A percentile compares a stretch with the other conserved stretches of the same genome.
phyloP scores from a whole-genome alignment of 2,888 invertebrate genomes.

The Dryobota labecula region DNA sequence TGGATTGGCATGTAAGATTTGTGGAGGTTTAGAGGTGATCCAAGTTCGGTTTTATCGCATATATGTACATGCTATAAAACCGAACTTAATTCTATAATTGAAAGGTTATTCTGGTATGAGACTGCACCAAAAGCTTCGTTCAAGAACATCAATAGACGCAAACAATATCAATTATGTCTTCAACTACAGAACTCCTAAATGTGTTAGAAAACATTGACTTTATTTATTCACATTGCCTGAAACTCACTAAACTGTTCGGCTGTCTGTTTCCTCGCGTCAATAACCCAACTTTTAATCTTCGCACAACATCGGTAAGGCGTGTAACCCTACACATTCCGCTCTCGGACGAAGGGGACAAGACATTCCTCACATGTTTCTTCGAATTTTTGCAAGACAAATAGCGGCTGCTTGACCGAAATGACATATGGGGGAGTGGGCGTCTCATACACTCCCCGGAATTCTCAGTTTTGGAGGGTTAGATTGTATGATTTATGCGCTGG shows the following conservation, averaged over 20 bases:
- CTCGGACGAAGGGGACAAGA: slow-evolving; percentile 72
- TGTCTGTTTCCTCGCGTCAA: slow-evolving; percentile 51
- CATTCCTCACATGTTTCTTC: slow-evolving; percentile 84
- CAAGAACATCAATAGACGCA: not conserved
- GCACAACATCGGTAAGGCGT: slow-evolving; percentile 62
- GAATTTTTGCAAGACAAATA: slow-evolving; percentile 90
- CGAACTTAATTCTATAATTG: not conserved
- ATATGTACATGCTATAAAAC: too few species aligned
- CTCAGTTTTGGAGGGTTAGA: slow-evolving; percentile 71
- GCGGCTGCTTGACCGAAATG: slow-evolving; percentile 86
- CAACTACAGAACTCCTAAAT: not conserved
- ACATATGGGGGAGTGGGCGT: slow-evolving; percentile 83
- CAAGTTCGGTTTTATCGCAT: not conserved
- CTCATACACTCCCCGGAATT: slow-evolving; percentile 83
- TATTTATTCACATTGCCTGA: not conserved
- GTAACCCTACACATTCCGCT: slow-evolving; percentile 75
- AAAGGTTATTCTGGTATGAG: not conserved
- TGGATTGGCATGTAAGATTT: not conserved
- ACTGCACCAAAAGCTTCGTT: not conserved
- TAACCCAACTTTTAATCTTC: slow-evolving; percentile 65
- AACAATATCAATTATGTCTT: not conserved
- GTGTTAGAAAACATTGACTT: not conserved
- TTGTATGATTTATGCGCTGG: slow-evolving; percentile 76
- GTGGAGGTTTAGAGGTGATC: not conserved
- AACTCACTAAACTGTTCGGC: slow-evolving; percentile 44